These are phyloP conservation scores for Antedon mediterranea DNA, from an alignment of 53 echinoderm and acorn worm genomes.

Conservation along the genomic window DNA sequence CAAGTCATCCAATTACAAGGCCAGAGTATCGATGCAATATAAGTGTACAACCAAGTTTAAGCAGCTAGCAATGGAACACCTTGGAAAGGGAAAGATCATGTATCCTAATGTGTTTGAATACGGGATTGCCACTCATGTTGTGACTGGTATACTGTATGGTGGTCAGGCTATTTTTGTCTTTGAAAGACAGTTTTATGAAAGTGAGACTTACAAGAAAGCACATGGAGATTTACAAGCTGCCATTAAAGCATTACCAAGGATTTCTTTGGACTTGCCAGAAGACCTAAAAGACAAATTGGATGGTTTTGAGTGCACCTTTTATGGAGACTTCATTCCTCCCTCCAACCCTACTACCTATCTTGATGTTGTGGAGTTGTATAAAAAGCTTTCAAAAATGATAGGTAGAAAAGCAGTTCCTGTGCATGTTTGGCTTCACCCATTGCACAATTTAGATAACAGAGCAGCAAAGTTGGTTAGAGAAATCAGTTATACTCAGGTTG, in stretches of 20 bases:
- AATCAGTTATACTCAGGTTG: slow-evolving; percentile 12
- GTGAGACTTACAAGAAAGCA: slow-evolving; percentile 5
- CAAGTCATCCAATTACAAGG: slow-evolving; percentile 5
- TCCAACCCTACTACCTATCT: slow-evolving; percentile 15
- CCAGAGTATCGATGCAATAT: slow-evolving; percentile 33
- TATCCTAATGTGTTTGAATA: slow-evolving; percentile 27
- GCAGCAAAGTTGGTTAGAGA: slow-evolving; percentile 24
- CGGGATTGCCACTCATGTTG: slow-evolving; percentile 37
- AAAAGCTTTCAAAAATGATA: slow-evolving; percentile 15
- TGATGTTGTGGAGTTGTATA: slow-evolving; percentile 25
- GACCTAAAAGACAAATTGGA: no score
- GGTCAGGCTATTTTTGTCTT: slow-evolving; percentile 45
- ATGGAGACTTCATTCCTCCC: slow-evolving; percentile 21
- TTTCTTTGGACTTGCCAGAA: no score
- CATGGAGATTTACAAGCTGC: slow-evolving; percentile 8
- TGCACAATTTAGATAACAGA: slow-evolving; percentile 14
- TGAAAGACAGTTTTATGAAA: slow-evolving; percentile 2
- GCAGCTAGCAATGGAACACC: slow-evolving; percentile 26
- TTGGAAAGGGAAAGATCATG: slow-evolving; percentile 12
- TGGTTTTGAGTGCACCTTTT: slow-evolving; percentile 10
- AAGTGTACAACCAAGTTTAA: slow-evolving; percentile 34
- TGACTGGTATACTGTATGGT: slow-evolving; percentile 31
- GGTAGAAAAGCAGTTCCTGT: slow-evolving; percentile 35
- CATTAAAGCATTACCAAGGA: neutral
- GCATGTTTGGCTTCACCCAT: slow-evolving; percentile 23